Base-by-base conservation (phyloP, 2,113 vertebrate species). In the Megaptera novaeangliae region DNA sequence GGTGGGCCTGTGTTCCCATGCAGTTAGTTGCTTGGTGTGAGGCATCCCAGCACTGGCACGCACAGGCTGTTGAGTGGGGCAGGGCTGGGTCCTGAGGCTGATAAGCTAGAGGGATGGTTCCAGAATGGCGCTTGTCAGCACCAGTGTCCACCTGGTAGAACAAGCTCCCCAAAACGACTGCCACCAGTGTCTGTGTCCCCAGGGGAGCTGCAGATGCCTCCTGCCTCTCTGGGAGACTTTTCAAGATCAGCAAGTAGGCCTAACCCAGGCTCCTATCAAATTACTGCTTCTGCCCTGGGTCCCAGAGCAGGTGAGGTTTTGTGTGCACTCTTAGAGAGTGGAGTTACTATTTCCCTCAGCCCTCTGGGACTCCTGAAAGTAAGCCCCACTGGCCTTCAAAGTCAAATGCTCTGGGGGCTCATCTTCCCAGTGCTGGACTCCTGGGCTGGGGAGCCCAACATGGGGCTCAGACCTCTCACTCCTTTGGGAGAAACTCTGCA, bases 221-320 rank as follows among this genome's bases (percentile, higher is more conserved):
- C 75, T 55, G 18, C 6, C 31, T 78, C 46, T 52, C 18, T 52
- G 31, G 31, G 44, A 77, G 44, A 34, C 74, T 49, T 29, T 34
- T 34, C 63, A 64, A 27, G 63, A 31, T 64, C 27, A 64, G 27
- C 63, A 64, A 27, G 8, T 77, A 49, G 18, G 74, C 46, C 27
- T 75, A 44, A 15, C 72, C 0, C 0, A 49, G 29, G 72, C 44
- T 20, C 44, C 72, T 49, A 20, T 29, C 72, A 49, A 20, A 49
- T 75, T 75, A 44, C 72, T 49, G 72, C 72, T 49, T 75, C 15
- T 31, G 29, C 15, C 29, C 72, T 17, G 17, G 72, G 29, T 49
- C 44, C 27, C 0, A 0, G 27, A 49, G 29, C 72, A 46, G 0
- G 2, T 34, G 8, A 75, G 44, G 46, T 29, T 44, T 29, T 46